phyloP scores from a whole-genome alignment of 2,113 vertebrate species.

The Gymnarchus niloticus region DNA sequence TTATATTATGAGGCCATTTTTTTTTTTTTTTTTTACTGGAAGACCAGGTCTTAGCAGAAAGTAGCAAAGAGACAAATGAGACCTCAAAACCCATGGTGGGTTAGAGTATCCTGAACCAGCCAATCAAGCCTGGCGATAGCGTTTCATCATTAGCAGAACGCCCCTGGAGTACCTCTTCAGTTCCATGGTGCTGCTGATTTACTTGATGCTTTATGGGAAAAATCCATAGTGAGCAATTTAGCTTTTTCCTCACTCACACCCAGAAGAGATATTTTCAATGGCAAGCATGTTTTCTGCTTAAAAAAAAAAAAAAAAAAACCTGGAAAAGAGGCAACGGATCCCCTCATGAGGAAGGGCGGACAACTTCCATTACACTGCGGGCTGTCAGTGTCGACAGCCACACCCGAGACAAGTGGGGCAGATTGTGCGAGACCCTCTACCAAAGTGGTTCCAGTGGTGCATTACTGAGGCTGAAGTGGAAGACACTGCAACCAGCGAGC shows the following conservation, averaged over 20 bases:
- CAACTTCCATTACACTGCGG: not conserved
- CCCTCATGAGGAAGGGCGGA: not conserved
- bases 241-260: not conserved
- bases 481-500: not conserved
- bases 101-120: no score
- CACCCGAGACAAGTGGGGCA: not conserved
- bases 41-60: not conserved
- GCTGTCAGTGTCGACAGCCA: not conserved
- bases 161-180: not conserved
- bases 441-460: not conserved
- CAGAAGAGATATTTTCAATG: not conserved
- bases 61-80: no score
- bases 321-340: not conserved
- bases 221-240: not conserved
- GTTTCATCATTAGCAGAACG: no score
- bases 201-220: not conserved
- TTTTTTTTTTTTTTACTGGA: not conserved
- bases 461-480: conserved; percentile 9
- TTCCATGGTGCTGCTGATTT: not conserved
- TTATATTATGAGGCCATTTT: not conserved
- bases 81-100: no score
- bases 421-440: not conserved
- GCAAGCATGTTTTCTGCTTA: not conserved
- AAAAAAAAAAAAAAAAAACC: not conserved
- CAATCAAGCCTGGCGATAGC: no score